Evolutionary conservation across 2,113 vertebrate genomes (phyloP).

Genomic region (Haemorhous mexicanus): DNA sequence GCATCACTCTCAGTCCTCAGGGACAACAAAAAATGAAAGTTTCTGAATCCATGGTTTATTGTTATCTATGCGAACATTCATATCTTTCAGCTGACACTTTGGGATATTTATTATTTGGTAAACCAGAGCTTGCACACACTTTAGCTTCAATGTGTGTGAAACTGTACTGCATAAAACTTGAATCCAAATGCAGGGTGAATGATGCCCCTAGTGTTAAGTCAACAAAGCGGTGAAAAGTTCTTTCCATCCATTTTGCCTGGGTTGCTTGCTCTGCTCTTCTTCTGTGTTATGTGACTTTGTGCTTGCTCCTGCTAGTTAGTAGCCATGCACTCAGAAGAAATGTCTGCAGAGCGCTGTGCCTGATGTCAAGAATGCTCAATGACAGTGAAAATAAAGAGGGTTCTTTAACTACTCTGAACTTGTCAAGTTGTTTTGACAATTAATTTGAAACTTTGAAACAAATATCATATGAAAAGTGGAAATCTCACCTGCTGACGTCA

Average conservation of each 20-base stretch:
- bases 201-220: neutral
- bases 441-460: neutral
- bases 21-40: neutral
- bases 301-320: neutral
- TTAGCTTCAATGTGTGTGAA: neutral
- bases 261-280: neutral
- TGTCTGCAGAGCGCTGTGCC: neutral
- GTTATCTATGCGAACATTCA: neutral
- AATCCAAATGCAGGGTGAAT: neutral
- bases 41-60: neutral
- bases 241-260: neutral
- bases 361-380: neutral
- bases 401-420: neutral
- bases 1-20: neutral
- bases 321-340: neutral
- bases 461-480: neutral
- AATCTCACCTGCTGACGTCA: neutral
- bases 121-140: neutral
- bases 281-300: neutral
- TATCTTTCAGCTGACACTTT: neutral
- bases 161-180: neutral
- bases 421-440: neutral
- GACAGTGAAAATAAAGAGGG: neutral
- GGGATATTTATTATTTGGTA: neutral
- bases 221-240: neutral